Evolutionary conservation across 2,888 invertebrate genomes (phyloP), one percentile per base, ranked within the genome.

Genomic region (Ophioninae sp.): DNA sequence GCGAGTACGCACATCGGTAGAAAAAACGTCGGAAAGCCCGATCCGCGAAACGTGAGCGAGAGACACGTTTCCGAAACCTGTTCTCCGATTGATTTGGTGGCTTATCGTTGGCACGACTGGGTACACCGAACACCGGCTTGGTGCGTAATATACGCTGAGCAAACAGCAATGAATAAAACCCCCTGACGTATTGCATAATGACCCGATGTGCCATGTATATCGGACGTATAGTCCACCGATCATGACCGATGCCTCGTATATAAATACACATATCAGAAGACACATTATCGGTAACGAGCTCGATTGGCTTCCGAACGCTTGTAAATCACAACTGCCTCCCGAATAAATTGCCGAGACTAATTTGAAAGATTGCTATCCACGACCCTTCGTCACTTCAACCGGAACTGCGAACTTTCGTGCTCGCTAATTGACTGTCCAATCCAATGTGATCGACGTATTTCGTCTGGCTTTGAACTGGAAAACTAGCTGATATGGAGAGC

Each of bases 61-160:
- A 64, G 68, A 77, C 68, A 77, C 62, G 70, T 78, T 78, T 70
- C 50, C 69, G 69, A 83, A 83, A 81, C 83, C 83, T 80, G 83
- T 83, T 83, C 78, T 79, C 30, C 64, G 23, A 59, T 82, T 59
- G 69, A 68, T 64, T 76, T 74, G 50, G 83, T 80, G 77, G 83
- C 83, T 83, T 83, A 83, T 83, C 80, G 74, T 67, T 80, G 37
- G 68, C 68, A 57, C 39, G 59, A 68, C 61, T 37, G 69, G 37
- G 21, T 61, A 65, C 20, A 62, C 23, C 30, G 57, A 50, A 72
- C 80, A 83, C 83, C 77, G 83, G 75, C 80, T 76, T 72, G 64
- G 61, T 73, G 41, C 37, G 61, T 69, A 74, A 69, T 69, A 73
- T 78, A 61, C 37, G 62, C 62, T 44, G 64, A 23, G 79, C 82